Base-by-base conservation (phyloP, 2,888 invertebrate species). In the Andrena haemorrhoa region DNA sequence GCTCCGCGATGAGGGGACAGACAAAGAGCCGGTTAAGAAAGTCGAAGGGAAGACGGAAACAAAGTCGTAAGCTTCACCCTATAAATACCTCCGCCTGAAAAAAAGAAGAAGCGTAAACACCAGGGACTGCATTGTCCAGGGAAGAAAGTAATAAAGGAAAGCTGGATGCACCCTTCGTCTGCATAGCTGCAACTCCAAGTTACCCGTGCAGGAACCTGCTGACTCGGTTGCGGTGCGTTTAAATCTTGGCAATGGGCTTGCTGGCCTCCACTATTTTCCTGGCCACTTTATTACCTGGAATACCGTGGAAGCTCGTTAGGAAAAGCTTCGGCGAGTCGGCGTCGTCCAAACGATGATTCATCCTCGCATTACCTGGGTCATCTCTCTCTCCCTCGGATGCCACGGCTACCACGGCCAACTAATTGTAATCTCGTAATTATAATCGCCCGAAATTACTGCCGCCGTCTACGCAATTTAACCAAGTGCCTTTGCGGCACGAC, bases 391-490 rank as follows among this genome's bases (percentile, higher is more conserved):
- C 71, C 33, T 51, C 49, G 76, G 61, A 79, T 63, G 68, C 53
- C 76, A 69, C 65, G 68, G 12, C 29, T 53, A 49, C 33, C 70
- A n/a, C 56, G 58, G 53, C 35, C 41, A 63, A 65, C 84, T 87
- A 84, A 87, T 87, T 79, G 80, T 86, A 87, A 87, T 84, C 85
- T 79, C 76, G 71, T 79, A 73, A 86, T 84, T 86, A 82, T 87
- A 81, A 86, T 87, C 82, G 72, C 72, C 76, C 69, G 41, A 75
- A 86, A 77, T 85, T 87, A 74, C 70, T 51, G 73, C 69, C 68
- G 64, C 60, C 73, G 70, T 64, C 75, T 76, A 66, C 47, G 63
- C 58, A 64, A 81, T 74, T 87, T 87, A 82, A 82, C 72, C 65
- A 49, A 75, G 77, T 70, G 53, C 41, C 69, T 69, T 72, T 61